Evolutionary conservation across 1,140 invertebrate species (phyloP).

Genomic region (Gryllus bimaculatus): DNA sequence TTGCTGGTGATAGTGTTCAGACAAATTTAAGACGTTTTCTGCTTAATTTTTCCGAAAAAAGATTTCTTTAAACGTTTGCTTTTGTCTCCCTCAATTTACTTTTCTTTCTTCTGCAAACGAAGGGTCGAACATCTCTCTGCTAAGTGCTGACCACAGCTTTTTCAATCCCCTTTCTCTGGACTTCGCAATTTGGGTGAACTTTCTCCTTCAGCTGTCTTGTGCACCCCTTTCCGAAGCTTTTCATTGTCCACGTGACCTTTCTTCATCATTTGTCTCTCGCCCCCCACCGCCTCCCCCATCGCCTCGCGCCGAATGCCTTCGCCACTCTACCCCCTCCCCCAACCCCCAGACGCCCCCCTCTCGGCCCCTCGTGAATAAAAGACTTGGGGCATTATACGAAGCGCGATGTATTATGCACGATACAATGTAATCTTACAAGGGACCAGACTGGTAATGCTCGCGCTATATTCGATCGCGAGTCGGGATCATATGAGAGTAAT

Average conservation of each 20-base stretch:
- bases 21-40: too few relatives aligned
- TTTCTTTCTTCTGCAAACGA: too few relatives aligned
- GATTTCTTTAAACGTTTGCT: too few relatives aligned
- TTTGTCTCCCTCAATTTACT: too few relatives aligned
- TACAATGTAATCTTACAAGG: slow-evolving; percentile 5
- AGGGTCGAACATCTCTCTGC: too few relatives aligned
- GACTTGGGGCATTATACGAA: not conserved
- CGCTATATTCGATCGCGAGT: not conserved
- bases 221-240: not conserved
- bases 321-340: not conserved
- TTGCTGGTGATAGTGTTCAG: too few relatives aligned
- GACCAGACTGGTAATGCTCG: not conserved
- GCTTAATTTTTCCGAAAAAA: too few relatives aligned
- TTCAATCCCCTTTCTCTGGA: too few relatives aligned
- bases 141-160: too few relatives aligned
- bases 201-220: too few relatives aligned
- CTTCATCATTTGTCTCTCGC: not conserved
- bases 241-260: not conserved
- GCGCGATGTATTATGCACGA: not conserved
- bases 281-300: not conserved
- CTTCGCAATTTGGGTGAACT: too few relatives aligned
- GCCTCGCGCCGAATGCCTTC: not conserved
- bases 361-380: not conserved
- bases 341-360: not conserved
- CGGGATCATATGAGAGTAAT: not conserved